These are phyloP conservation scores for Scaptomyza caliginosa DNA, from an alignment of 2,888 invertebrate genomes.

Conservation along the genomic window DNA sequence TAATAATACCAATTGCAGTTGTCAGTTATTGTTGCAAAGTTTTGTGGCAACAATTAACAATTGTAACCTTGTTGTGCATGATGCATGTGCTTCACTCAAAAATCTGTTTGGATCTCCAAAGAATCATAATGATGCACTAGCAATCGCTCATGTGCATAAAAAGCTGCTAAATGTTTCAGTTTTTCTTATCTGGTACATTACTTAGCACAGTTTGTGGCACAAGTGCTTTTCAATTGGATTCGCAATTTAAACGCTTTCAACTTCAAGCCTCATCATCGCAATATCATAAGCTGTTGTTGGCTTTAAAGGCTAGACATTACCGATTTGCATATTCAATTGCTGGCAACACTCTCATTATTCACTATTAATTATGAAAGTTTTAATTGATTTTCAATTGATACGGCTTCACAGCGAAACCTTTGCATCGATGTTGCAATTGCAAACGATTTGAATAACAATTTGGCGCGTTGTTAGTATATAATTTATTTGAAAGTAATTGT, in stretches of 20 bases:
- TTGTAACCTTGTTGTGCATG: constrained; percentile 71
- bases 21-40: constrained; percentile 1
- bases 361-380: constrained; percentile 64
- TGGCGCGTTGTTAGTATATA: constrained; percentile 44
- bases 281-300: background rate
- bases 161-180: constrained; percentile 54
- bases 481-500: constrained; percentile 59
- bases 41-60: constrained; percentile 57
- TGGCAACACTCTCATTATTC: constrained; percentile 41
- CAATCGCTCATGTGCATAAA: constrained; percentile 54
- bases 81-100: constrained; percentile 43
- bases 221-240: constrained; percentile 20
- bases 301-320: constrained; percentile 20
- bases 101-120: background rate
- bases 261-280: constrained; percentile 1
- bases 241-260: constrained; percentile 37
- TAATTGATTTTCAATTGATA: constrained; percentile 44
- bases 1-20: constrained; percentile 54
- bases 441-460: constrained; percentile 12
- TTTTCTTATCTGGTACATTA: constrained; percentile 6
- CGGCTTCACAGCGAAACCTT: constrained; percentile 16
- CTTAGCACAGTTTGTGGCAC: constrained; percentile 5
- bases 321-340: constrained; percentile 51
- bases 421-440: constrained; percentile 25
- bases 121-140: constrained; percentile 29